These are phyloP conservation scores for Eospalax fontanierii DNA, from an alignment of 2,797 vertebrate species.

Conservation along the genomic window DNA sequence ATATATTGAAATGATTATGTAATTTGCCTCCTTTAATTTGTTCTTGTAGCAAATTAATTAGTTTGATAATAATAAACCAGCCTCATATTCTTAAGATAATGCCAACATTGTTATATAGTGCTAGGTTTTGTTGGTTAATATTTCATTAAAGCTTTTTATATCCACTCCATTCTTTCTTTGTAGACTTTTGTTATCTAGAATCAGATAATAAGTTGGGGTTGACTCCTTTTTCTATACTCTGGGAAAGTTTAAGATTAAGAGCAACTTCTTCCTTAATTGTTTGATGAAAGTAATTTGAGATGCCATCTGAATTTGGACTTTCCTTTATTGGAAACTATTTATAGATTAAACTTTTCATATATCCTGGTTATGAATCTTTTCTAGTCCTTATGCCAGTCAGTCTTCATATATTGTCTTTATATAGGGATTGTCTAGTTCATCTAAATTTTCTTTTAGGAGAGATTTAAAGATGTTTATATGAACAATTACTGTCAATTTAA, in stretches of 20 bases:
- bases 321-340: conserved; percentile 13
- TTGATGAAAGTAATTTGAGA: conserved; percentile 12
- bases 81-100: background rate
- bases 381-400: background rate
- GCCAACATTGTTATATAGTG: background rate
- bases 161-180: background rate
- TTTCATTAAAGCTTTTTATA: conserved; percentile 27
- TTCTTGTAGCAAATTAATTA: conserved; percentile 12
- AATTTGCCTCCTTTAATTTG: background rate
- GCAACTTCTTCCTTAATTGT: background rate
- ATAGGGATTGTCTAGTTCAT: background rate
- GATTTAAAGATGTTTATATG: background rate
- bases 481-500: background rate
- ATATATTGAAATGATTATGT: background rate
- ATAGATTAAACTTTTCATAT: background rate
- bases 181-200: background rate
- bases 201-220: background rate
- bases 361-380: conserved; percentile 1
- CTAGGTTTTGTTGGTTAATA: background rate
- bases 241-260: conserved; percentile 13
- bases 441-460: background rate
- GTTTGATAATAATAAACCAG: conserved; percentile 41
- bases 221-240: background rate
- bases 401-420: conserved; percentile 24
- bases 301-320: background rate